Evolutionary conservation across 2,888 invertebrate genomes (phyloP).

Genomic region (Acanthopleura granulata): DNA sequence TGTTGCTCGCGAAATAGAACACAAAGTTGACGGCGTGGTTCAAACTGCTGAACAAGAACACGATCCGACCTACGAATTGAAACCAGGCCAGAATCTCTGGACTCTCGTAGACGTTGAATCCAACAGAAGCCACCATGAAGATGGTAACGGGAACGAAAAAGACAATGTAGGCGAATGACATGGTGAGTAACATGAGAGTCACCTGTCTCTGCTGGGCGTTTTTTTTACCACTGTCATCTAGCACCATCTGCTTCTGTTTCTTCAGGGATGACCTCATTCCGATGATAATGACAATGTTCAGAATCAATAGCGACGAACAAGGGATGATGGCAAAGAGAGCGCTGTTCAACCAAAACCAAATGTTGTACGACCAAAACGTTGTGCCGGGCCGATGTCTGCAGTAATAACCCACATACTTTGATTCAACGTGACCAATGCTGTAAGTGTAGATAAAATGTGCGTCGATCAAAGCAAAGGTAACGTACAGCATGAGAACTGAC

Average conservation of each 20-base stretch:
- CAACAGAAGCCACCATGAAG: not conserved
- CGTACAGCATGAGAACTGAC: not conserved
- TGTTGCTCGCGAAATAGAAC: conserved; percentile 11
- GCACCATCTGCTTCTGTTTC: conserved; percentile 11
- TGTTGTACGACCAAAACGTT: not conserved
- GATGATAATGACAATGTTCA: not conserved
- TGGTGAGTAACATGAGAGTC: not conserved
- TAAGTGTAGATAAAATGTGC: not conserved
- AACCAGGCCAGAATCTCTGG: not conserved
- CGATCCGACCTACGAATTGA: not conserved
- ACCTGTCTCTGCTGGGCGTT: conserved; percentile 5
- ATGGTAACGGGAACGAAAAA: not conserved
- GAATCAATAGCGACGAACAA: not conserved
- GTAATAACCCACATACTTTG: not conserved
- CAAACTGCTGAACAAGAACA: not conserved
- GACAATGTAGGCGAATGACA: conserved; percentile 11
- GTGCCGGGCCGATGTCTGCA: not conserved
- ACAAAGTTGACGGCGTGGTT: conserved; percentile 2
- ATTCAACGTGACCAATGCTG: no score
- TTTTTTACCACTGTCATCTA: not conserved
- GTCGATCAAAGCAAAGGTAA: not conserved
- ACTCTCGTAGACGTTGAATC: not conserved
- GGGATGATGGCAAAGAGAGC: conserved; percentile 1
- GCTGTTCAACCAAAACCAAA: conserved; percentile 8
- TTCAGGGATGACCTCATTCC: conserved; percentile 8